Base-by-base conservation (phyloP, 2,888 invertebrate species). In the Drosophila affinis region DNA sequence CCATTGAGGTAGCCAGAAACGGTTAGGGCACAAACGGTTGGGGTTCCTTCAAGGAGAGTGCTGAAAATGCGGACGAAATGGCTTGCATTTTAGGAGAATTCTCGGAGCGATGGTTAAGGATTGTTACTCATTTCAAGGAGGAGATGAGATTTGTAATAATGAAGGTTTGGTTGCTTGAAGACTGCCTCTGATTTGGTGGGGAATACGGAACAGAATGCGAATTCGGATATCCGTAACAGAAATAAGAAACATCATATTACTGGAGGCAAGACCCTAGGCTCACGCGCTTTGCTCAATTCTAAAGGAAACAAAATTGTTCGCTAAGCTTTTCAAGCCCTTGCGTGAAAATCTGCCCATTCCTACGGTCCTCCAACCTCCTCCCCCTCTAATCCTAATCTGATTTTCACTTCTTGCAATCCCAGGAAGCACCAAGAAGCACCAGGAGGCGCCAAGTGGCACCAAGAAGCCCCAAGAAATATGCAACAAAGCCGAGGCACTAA, bases 61-160 rank as follows among this genome's bases (percentile, higher is more conserved):
- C 55, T 62, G 75, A 54, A 59, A 76, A 68, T 65, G 29, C 29
- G 29, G 72, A 70, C 49, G 58, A 62, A 78, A 71, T 73, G 67
- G 58, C 52, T 49, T 47, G 74, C 72, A 58, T 55, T 70, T 54
- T 48, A 45, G 53, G 70, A 53, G 58, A 32, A 47, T 39, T 10
- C 32, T 45, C 67, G 24, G 57, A 54, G 21, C 21, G 62, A 49
- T 62, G 62, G 7, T 39, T n/a, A 3, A 2, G 72, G 62, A 60
- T 63, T 59, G 62, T 46, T 51, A 79, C 64, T 55, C 53, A 48
- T 45, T 54, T 59, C 53, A 32, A 9, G 14, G 9, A 29, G 52
- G 3, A 14, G 12, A 14, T 5, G 34, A 14, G 12, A 34, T 34
- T 39, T 14, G 2, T 2, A 39, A 39, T 7, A 6, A 14, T 6